Evolutionary conservation across 1,140 invertebrate genomes (phyloP).

Genomic region (Holcopasites calliopsidis): DNA sequence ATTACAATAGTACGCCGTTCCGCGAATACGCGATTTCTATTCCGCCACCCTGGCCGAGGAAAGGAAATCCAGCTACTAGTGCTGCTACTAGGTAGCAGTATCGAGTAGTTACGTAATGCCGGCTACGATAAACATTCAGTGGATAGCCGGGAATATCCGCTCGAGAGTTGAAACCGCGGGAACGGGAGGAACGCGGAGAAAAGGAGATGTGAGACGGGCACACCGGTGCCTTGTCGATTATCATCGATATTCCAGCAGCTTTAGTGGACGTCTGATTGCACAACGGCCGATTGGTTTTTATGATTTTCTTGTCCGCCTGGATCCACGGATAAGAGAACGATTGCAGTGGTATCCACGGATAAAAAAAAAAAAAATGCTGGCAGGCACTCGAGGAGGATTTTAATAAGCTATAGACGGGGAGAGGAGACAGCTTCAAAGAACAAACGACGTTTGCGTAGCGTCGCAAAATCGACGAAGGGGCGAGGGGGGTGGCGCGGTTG

Average conservation of each 20-base stretch:
- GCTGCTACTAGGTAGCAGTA: no score
- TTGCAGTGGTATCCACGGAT: constrained; percentile 5
- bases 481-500: neutral
- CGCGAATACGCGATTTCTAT: constrained; percentile 35
- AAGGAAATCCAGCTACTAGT: no score
- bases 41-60: neutral
- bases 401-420: constrained; percentile 11
- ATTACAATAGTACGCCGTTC: constrained; percentile 25
- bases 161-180: neutral
- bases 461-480: neutral
- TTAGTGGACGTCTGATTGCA: constrained; percentile 11
- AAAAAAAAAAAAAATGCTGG: constrained; percentile 28
- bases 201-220: neutral
- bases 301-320: constrained; percentile 1
- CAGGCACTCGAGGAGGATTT: constrained; percentile 18
- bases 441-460: constrained; percentile 35
- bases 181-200: neutral
- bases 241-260: constrained; percentile 12
- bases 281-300: constrained; percentile 32
- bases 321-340: constrained; percentile 17
- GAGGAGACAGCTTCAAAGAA: constrained; percentile 24
- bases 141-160: neutral
- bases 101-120: constrained; percentile 12
- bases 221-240: constrained; percentile 23
- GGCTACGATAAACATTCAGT: constrained; percentile 8